phyloP scores from a whole-genome alignment of 2,888 invertebrate genomes.

The Beris chalybata region DNA sequence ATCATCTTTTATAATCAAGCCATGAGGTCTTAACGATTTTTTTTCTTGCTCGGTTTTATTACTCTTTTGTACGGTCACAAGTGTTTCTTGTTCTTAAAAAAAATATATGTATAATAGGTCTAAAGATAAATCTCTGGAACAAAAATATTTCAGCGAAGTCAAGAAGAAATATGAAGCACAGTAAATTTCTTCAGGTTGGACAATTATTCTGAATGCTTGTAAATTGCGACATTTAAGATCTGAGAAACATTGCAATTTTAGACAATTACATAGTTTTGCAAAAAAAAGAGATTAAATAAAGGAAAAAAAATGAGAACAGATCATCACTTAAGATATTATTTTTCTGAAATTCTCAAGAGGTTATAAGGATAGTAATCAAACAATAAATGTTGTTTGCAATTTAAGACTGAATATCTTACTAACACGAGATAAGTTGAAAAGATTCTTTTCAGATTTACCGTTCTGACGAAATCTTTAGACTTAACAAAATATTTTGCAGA shows the following conservation, averaged over 20 bases:
- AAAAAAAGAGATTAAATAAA: neutral
- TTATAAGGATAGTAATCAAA: too few relatives aligned
- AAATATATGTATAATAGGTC: conserved; percentile 7
- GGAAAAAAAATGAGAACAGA: neutral
- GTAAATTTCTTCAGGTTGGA: neutral
- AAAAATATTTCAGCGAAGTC: conserved; percentile 14
- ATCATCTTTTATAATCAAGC: conserved; percentile 11
- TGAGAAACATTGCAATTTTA: neutral
- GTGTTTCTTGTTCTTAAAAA: conserved; percentile 24
- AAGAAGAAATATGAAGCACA: too few relatives aligned
- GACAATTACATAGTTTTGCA: neutral
- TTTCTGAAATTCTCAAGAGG: too few relatives aligned
- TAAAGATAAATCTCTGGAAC: conserved; percentile 15
- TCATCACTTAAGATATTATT: too few relatives aligned
- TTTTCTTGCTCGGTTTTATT: conserved; percentile 18
- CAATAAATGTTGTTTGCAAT: too few relatives aligned
- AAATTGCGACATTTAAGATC: conserved; percentile 27
- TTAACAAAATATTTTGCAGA: too few relatives aligned
- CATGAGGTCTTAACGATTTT: neutral
- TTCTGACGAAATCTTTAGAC: too few relatives aligned
- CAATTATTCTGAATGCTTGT: conserved; percentile 18
- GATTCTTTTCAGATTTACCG: too few relatives aligned
- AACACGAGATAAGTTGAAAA: too few relatives aligned
- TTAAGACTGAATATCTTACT: too few relatives aligned
- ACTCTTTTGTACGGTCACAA: conserved; percentile 13